A percentile compares a stretch with the other conserved stretches of the same genome.
Conservation (phyloP, 1,140 invertebrate species). For the Dinothrombium tinctorium region DNA sequence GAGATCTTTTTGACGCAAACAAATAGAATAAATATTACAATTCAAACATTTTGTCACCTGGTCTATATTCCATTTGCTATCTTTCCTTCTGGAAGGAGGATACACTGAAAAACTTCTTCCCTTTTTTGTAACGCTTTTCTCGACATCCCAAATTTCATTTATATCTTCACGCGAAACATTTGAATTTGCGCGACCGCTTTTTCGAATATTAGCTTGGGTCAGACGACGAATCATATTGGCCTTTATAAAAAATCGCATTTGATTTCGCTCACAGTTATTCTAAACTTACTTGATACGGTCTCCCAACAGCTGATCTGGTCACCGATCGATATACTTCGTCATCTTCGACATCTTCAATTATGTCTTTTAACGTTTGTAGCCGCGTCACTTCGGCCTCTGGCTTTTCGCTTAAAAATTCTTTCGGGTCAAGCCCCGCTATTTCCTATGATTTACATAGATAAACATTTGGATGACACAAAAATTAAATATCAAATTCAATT, state of each 20-base stretch:
- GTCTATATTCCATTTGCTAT: background rate
- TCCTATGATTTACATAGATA: background rate
- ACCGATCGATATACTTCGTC: constrained; percentile 3
- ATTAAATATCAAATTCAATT: background rate
- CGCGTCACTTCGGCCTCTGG: constrained; percentile 14
- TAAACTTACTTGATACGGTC: background rate
- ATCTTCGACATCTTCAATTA: constrained; percentile 10
- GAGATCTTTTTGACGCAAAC: background rate
- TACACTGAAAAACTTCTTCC: background rate
- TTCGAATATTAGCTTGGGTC: background rate
- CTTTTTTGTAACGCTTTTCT: background rate
- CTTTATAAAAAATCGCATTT: background rate
- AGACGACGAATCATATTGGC: background rate
- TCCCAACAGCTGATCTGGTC: background rate
- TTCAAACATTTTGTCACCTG: background rate
- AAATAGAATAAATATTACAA: background rate
- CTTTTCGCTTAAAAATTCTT: constrained; percentile 11
- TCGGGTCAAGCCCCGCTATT: constrained; percentile 14
- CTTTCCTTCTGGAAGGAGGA: background rate
- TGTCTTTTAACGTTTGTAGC: constrained; percentile 16
- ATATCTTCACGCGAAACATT: background rate
- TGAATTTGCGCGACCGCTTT: background rate
- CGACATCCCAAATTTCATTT: background rate
- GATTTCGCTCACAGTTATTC: background rate
- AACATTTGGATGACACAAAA: background rate